phyloP scores from a whole-genome alignment of 2,797 vertebrate species.

The Periophthalmus magnuspinnatus region DNA sequence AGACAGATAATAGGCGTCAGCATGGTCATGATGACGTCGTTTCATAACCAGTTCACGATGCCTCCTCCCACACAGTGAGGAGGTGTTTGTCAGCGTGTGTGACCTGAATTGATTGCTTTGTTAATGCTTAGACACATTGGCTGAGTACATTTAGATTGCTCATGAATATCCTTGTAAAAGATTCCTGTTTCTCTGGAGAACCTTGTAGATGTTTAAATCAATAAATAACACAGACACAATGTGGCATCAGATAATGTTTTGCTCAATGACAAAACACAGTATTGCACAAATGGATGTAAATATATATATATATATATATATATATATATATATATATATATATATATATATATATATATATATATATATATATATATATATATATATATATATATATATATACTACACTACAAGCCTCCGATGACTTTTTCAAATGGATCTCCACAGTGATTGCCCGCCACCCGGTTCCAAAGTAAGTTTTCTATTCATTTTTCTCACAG shows the following conservation, averaged over 20 bases:
- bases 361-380: no score
- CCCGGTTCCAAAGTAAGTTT: no score
- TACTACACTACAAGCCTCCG: no score
- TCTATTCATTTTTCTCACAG: no score
- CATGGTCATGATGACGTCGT: conserved; percentile 23
- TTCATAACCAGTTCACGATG: conserved; percentile 38
- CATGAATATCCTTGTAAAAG: not conserved
- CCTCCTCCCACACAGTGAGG: not conserved
- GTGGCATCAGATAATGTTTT: not conserved
- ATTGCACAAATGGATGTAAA: not conserved
- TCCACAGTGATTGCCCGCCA: no score
- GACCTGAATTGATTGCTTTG: conserved; percentile 36
- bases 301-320: no score
- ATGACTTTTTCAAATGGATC: no score
- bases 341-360: no score
- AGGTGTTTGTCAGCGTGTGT: conserved; percentile 13
- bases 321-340: no score
- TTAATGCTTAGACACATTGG: conserved; percentile 28
- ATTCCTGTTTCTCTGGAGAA: not conserved
- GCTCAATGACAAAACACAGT: not conserved
- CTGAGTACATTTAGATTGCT: not conserved
- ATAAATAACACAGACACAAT: not conserved
- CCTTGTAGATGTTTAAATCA: not conserved
- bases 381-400: no score
- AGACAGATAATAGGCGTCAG: conserved; percentile 50